phyloP scores from a whole-genome alignment of 1,140 invertebrate genomes.

The Trichonephila clavata region DNA sequence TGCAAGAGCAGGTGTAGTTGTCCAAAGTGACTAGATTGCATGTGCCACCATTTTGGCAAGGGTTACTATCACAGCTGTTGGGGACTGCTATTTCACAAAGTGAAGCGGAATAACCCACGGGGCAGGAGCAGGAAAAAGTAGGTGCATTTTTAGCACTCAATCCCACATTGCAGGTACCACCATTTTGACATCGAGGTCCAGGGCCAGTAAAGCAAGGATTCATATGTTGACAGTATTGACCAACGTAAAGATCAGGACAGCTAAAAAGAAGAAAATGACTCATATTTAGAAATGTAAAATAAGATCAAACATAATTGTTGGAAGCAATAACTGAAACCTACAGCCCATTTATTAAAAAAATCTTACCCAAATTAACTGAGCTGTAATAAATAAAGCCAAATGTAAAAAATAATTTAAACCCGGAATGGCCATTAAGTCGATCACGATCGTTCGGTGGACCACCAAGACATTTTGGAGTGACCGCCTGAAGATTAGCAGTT shows the following conservation, averaged over 20 bases:
- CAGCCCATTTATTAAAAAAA: too few species aligned
- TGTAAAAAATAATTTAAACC: too few species aligned
- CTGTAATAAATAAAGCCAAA: too few species aligned
- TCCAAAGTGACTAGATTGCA: conserved; percentile 88
- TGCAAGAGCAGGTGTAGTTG: conserved; percentile 91
- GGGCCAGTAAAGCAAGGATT: conserved; percentile 88
- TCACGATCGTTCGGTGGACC: too few species aligned
- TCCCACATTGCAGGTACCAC: conserved; percentile 92
- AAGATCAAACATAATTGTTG: too few species aligned
- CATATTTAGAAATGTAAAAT: too few species aligned
- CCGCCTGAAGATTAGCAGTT: too few species aligned
- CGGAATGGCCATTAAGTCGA: too few species aligned
- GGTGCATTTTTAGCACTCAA: conserved; percentile 86
- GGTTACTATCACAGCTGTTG: conserved; percentile 93
- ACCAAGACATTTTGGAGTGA: too few species aligned
- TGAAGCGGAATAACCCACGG: conserved; percentile 93
- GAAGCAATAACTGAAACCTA: too few species aligned
- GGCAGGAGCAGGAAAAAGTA: conserved; percentile 92
- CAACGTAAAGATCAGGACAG: conserved; percentile 93
- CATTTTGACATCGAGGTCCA: conserved; percentile 87
- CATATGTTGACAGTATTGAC: conserved; percentile 95
- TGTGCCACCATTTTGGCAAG: conserved; percentile 92
- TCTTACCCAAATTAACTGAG: too few species aligned
- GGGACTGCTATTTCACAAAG: conserved; percentile 94
- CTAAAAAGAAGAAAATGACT: conserved; percentile 86